Conservation (phyloP, 2,113 vertebrate species). For the Cyphomyrus discorhynchus region DNA sequence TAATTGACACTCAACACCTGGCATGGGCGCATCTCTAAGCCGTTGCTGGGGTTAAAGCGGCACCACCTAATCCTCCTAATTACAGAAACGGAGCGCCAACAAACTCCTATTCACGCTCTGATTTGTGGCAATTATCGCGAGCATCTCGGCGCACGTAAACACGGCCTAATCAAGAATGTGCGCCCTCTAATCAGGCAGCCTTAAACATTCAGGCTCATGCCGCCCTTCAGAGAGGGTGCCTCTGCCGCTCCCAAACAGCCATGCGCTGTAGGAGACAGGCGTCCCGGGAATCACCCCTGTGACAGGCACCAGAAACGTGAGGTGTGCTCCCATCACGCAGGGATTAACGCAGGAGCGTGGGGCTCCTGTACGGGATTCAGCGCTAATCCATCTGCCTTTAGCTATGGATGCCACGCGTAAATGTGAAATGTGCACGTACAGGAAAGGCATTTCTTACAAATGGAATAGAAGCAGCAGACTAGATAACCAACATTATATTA, state of each 20-base stretch:
- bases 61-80: constrained; percentile 50
- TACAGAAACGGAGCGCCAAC: constrained; percentile 28
- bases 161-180: constrained; percentile 47
- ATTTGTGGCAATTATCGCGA: constrained; percentile 53
- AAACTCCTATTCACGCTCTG: constrained; percentile 33
- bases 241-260: not conserved
- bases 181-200: constrained; percentile 48
- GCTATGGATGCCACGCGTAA: not conserved
- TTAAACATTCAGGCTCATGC: constrained; percentile 40
- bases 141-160: constrained; percentile 43
- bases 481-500: not conserved
- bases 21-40: not conserved
- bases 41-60: constrained; percentile 44
- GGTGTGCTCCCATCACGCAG: not conserved
- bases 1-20: constrained; percentile 63
- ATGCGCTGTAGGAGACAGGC: not conserved
- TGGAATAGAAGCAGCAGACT: not conserved
- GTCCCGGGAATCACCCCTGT: not conserved
- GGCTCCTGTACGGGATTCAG: not conserved
- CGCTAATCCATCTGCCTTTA: not conserved
- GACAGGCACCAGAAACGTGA: not conserved
- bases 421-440: not conserved
- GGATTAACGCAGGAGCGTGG: not conserved
- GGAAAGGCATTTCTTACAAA: not conserved
- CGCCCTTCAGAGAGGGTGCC: constrained; percentile 3